These are phyloP conservation scores for Sebastes iracundus DNA, from an alignment of 2,797 vertebrate genomes.

Conservation along the genomic window DNA sequence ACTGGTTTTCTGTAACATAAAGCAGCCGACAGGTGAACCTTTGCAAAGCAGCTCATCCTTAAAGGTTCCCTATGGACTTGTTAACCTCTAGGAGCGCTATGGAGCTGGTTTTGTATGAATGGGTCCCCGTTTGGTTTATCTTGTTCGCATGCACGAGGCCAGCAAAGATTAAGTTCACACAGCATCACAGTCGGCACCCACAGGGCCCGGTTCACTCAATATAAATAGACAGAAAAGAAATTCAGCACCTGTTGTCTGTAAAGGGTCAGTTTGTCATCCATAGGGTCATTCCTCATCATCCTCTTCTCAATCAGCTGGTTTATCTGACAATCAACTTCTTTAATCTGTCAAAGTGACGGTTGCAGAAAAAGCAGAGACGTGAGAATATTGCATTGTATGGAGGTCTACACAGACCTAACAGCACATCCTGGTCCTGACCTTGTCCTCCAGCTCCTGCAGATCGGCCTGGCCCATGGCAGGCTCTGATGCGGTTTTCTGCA, in stretches of 20 bases:
- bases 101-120: background rate
- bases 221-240: background rate
- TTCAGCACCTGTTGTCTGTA: constrained; percentile 92
- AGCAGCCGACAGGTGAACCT: background rate
- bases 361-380: background rate
- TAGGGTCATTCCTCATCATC: constrained; percentile 92
- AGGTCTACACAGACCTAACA: background rate
- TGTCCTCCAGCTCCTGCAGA: constrained; percentile 87
- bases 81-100: background rate
- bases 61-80: background rate
- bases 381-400: too few relatives aligned
- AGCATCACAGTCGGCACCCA: background rate
- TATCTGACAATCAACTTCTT: constrained; percentile 87
- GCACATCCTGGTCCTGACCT: constrained; percentile 78
- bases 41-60: background rate
- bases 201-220: background rate
- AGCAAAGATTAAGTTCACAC: constrained; percentile 8
- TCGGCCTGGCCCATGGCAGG: constrained; percentile 92
- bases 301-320: constrained; percentile 94
- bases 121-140: background rate
- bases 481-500: constrained; percentile 91
- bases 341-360: constrained; percentile 80
- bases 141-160: background rate
- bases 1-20: background rate
- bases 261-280: constrained; percentile 92